phyloP scores from a whole-genome alignment of 2,888 invertebrate genomes.

The Drosophila atripex region DNA sequence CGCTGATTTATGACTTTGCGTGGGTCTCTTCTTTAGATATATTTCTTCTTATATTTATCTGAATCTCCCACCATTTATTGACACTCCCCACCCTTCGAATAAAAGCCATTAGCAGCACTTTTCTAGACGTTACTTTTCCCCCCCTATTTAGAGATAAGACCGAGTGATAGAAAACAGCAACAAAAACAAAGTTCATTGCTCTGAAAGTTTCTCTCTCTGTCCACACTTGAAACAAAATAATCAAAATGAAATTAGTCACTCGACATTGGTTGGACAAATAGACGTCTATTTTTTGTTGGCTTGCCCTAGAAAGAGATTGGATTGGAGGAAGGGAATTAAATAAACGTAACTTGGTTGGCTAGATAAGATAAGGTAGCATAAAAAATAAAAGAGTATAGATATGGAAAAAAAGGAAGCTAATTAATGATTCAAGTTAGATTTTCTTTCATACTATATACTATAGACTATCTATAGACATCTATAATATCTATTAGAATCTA shows the following conservation, averaged over 20 bases:
- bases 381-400: not conserved
- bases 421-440: too few species aligned
- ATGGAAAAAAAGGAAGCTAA: not conserved
- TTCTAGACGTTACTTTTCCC: slow-evolving; percentile 23
- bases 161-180: slow-evolving; percentile 10
- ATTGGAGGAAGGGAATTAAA: slow-evolving; percentile 18
- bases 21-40: slow-evolving; percentile 7
- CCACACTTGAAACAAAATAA: slow-evolving; percentile 51
- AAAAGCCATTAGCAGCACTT: slow-evolving; percentile 34
- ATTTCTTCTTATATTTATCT: slow-evolving; percentile 13
- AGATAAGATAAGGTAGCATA: slow-evolving; percentile 27
- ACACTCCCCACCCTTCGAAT: slow-evolving; percentile 24
- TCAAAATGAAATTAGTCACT: slow-evolving; percentile 70
- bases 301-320: slow-evolving; percentile 22
- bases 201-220: slow-evolving; percentile 13
- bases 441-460: too few species aligned
- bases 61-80: slow-evolving; percentile 13
- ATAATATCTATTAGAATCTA: not conserved
- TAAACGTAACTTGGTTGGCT: slow-evolving; percentile 10
- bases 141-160: slow-evolving; percentile 27
- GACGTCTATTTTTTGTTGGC: slow-evolving; percentile 16
- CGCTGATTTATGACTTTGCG: slow-evolving; percentile 33
- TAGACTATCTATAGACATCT: too few species aligned
- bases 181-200: slow-evolving; percentile 39
- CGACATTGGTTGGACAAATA: slow-evolving; percentile 31